Evolutionary conservation across 1,140 invertebrate species (phyloP).

Genomic region (Venustaconcha ellipsiformis): DNA sequence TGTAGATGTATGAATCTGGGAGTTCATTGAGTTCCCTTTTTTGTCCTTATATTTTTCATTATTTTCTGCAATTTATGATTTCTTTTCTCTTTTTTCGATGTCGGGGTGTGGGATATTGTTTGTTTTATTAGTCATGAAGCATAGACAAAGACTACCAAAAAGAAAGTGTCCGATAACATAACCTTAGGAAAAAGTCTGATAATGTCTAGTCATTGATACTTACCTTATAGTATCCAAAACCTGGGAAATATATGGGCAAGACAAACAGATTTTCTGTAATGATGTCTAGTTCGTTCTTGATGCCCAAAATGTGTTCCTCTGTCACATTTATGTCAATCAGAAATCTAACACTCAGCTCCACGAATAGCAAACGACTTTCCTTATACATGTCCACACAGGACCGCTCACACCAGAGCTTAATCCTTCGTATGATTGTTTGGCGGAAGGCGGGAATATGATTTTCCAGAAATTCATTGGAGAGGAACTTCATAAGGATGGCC

Average conservation of each 20-base stretch:
- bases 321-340: conserved; percentile 47
- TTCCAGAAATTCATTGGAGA: conserved; percentile 44
- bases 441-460: conserved; percentile 39
- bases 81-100: too few species aligned
- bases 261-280: conserved; percentile 46
- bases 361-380: conserved; percentile 43
- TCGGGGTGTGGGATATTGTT: too few species aligned
- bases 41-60: too few species aligned
- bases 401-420: conserved; percentile 42
- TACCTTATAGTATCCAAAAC: conserved; percentile 50
- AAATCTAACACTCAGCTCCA: conserved; percentile 37
- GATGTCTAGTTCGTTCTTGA: conserved; percentile 36
- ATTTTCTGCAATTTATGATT: too few species aligned
- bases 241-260: conserved; percentile 47
- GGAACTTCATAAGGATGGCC: conserved; percentile 41
- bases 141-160: too few species aligned
- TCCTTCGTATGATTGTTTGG: conserved; percentile 18
- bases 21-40: too few species aligned
- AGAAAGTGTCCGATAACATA: too few species aligned
- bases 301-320: conserved; percentile 16
- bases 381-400: conserved; percentile 35
- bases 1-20: too few species aligned
- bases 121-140: too few species aligned
- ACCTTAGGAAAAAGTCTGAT: too few species aligned
- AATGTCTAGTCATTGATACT: background rate